Evolutionary conservation across 2,113 vertebrate species (phyloP).

Genomic region (Rhynchomys soricoides): DNA sequence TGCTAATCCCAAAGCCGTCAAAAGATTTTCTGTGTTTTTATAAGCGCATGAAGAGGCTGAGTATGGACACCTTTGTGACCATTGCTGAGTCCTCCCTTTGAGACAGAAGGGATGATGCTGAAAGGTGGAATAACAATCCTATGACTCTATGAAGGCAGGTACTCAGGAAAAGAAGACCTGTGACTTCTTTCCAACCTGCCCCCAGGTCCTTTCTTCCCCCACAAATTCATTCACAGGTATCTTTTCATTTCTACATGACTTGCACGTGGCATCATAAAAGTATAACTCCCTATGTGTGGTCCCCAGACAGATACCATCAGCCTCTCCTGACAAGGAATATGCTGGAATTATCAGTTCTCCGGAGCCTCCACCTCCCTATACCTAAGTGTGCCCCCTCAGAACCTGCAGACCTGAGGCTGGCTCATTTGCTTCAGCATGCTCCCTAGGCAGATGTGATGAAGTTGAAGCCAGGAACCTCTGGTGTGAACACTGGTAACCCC

Average conservation of each 20-base stretch:
- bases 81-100: not conserved
- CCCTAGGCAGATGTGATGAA: too few relatives aligned
- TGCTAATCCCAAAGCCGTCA: not conserved
- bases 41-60: too few relatives aligned
- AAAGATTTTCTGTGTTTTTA: not conserved
- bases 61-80: accelerated
- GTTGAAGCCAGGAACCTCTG: not conserved
- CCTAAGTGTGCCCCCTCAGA: too few relatives aligned
- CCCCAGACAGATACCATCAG: not conserved
- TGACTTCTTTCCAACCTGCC: not conserved
- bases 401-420: not conserved
- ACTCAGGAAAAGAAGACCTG: too few relatives aligned
- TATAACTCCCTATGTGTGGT: not conserved
- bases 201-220: too few relatives aligned
- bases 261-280: not conserved
- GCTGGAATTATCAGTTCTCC: not conserved
- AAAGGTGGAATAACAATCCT: not conserved
- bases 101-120: not conserved
- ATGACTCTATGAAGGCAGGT: not conserved
- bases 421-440: not conserved
- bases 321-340: not conserved
- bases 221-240: not conserved
- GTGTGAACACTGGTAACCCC: too few relatives aligned
- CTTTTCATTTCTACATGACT: not conserved
- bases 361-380: not conserved